A percentile compares a stretch with the other conserved stretches of the same genome.
Evolutionary conservation across 2,113 vertebrate species (phyloP).

Genomic region (Dromas ardeola): DNA sequence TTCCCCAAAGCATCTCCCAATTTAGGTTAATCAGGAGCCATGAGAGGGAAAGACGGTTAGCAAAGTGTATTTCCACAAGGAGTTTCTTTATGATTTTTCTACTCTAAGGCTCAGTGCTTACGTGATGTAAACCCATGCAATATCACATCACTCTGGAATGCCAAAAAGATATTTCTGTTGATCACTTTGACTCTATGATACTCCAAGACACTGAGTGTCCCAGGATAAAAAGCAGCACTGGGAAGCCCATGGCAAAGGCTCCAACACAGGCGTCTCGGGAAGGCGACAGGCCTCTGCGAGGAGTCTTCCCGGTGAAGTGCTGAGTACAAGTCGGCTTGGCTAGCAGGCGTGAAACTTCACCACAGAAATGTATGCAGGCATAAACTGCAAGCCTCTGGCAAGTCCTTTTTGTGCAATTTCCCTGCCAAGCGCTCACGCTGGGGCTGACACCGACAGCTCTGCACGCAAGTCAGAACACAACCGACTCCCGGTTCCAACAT

Average conservation of each 20-base stretch:
- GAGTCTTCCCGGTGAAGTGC: not conserved
- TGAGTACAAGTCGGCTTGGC: not conserved
- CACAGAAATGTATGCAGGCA: not conserved
- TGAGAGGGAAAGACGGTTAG: not conserved
- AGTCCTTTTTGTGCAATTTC: not conserved
- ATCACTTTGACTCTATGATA: not conserved
- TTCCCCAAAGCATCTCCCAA: not conserved
- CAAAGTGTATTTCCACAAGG: not conserved
- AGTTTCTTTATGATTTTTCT: not conserved
- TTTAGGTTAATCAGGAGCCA: not conserved
- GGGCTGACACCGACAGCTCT: not conserved
- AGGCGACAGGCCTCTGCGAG: not conserved
- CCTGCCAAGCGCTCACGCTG: not conserved
- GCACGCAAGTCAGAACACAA: not conserved
- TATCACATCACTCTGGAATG: not conserved
- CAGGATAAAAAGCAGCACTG: not conserved
- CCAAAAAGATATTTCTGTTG: not conserved
- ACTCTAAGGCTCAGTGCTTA: not conserved
- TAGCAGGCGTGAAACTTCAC: not conserved
- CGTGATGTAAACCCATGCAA: not conserved
- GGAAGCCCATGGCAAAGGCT: not conserved
- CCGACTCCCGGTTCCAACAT: not conserved
- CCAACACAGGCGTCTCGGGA: not conserved
- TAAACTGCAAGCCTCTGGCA: conserved; percentile 10
- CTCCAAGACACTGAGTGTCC: not conserved